Evolutionary conservation across 1,140 invertebrate genomes (phyloP), one percentile per base, ranked within the genome.

Genomic region (Lordiphosa collinella): DNA sequence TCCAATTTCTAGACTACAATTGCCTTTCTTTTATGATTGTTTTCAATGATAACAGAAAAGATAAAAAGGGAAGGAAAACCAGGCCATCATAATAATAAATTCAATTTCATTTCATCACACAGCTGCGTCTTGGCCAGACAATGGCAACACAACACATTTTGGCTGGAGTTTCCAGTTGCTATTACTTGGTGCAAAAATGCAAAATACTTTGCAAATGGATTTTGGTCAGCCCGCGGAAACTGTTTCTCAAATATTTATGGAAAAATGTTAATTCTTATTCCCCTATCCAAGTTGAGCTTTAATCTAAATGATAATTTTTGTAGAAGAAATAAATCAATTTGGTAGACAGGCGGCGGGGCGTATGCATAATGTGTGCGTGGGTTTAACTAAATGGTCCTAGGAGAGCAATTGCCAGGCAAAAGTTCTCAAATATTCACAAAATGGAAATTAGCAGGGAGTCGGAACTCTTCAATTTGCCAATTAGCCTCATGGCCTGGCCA

Each of bases 301-400:
- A 80, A 80, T 80, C 75, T 80, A 80, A 80, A 80, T 80, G 75
- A 82, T 80, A 80, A 80, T 80, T 82, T 68, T 9, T 14, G 31
- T 47, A 58, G 52, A 43, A 37, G 40, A 82, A 71, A 80, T 80
- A 80, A 82, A 82, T 82, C 76, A 76, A 65, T 80, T 75, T 67
- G 58, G 25, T 29, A 2, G 25, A 6, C 46, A 53, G 59, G 32
- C 66, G 57, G 11, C 52, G 11, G 6, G 63, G 51, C 68, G 68
- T 73, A 63, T 78, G 58, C 74, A 53, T 79, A 68, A 59, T 63
- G 68, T 49, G 54, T 34, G 25, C 5, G 25, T 29, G 25, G 25
- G 6, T 29, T 64, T 64, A 50, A 53, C 66, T 65, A 75, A 80
- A 71, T 70, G 65, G 66, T 67, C 76, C 71, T 59, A 62, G 61